Conservation (phyloP, 2,113 vertebrate genomes). For the Phalacrocorax aristotelis region DNA sequence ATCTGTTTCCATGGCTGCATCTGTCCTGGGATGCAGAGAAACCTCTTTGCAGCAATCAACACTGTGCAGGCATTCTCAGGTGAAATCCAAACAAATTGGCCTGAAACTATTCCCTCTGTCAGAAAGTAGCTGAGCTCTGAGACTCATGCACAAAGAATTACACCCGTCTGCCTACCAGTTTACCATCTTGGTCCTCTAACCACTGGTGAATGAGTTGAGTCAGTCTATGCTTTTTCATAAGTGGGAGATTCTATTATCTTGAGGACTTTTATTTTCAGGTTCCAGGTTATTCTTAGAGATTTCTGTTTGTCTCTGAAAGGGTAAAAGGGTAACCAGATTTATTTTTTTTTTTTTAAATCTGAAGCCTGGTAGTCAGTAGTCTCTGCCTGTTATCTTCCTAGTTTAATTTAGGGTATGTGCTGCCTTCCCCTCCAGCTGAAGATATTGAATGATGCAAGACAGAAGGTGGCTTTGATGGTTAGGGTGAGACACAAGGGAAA, state of each 20-base stretch:
- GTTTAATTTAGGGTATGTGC: background rate
- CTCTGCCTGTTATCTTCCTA: background rate
- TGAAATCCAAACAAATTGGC: background rate
- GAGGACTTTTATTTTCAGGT: background rate
- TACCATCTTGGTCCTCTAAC: background rate
- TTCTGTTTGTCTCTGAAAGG: background rate
- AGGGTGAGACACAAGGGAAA: background rate
- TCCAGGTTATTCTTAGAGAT: background rate
- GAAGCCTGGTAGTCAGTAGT: background rate
- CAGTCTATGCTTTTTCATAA: background rate
- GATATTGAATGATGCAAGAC: background rate
- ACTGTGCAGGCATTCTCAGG: background rate
- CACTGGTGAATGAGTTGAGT: background rate
- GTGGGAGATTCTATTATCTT: background rate
- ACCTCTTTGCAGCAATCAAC: background rate
- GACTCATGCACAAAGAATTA: background rate
- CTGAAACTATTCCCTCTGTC: background rate
- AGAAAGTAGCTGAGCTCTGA: background rate
- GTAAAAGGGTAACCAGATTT: background rate
- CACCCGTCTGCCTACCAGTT: background rate
- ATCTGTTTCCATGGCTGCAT: background rate
- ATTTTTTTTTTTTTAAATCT: background rate
- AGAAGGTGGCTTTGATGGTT: background rate
- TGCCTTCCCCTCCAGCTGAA: background rate
- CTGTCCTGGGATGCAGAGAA: background rate